Evolutionary conservation across 2,113 vertebrate species (phyloP), one percentile per base, ranked within the genome.

Genomic region (Clinocottus analis): DNA sequence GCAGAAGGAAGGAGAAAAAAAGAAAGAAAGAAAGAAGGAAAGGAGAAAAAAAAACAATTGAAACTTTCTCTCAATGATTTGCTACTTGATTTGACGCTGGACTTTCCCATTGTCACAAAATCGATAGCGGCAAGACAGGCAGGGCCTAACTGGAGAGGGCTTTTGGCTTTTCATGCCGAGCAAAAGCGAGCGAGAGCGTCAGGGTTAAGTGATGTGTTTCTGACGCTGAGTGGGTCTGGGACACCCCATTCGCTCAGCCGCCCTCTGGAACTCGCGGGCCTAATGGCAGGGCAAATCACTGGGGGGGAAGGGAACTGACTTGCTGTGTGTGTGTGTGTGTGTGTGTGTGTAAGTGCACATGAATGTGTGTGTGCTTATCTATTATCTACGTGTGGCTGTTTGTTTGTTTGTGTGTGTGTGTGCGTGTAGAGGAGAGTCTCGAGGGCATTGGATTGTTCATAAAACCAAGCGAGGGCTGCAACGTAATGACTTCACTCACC

Each of bases 31-130:
- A 90, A 90, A 91, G 58, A 37, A 69, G 91, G 94, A 93, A 85
- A 21, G 7, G 8, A 90, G 89, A 90, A 62, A 35, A 69, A 94
- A 93, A 85, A 21, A 93, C 96, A 97, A 97, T 96, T 97, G 96
- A 97, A 97, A 96, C 80, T 89, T 96, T 95, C 93, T 93, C 90
- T 92, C 73, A 41, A 83, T 93, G 92, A 93, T 78, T 87, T 56
- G 61, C 93, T 2, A 64, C 94, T 94, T 93, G 3, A 23, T 89
- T 94, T 97, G 96, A 96, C 93, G 96, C 95, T 89, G 91, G 91
- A 92, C 95, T 95, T 96, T 95, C 94, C 94, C 94, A 94, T 95
- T 96, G 97, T 97, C 96, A 97, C 93, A 97, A 97, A 98, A 98
- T 97, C 97, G 92, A 97, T 97, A 76, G 93, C 77, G 83, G 83